A percentile compares a stretch with the other conserved stretches of the same genome.
These are phyloP conservation scores for Drosophila gaucha DNA, from an alignment of 2,888 invertebrate genomes.

Conservation along the genomic window DNA sequence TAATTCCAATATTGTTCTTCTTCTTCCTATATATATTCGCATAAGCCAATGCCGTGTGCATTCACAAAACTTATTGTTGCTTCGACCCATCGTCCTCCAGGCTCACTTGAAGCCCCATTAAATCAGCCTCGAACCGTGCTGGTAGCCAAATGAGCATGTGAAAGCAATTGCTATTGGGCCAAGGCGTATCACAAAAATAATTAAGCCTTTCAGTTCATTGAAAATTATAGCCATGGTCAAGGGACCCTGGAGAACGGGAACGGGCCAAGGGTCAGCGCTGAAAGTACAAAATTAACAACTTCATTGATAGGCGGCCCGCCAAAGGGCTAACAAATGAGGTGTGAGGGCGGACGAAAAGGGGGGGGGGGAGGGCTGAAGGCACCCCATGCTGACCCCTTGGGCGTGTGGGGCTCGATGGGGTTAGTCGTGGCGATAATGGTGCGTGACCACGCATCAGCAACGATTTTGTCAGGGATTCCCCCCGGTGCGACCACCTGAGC, in stretches of 20 bases:
- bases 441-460: constrained; percentile 83
- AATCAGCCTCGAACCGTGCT: constrained; percentile 2
- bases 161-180: constrained; percentile 21
- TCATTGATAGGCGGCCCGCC: constrained; percentile 70
- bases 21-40: too few species aligned
- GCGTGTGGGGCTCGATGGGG: constrained; percentile 26
- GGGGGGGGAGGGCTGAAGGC: neutral
- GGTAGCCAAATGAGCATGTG: constrained; percentile 21
- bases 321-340: constrained; percentile 62
- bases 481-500: constrained; percentile 62
- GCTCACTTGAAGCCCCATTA: constrained; percentile 1
- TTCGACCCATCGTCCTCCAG: neutral
- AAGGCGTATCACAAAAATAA: constrained; percentile 49
- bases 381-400: neutral
- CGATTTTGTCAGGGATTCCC: constrained; percentile 73
- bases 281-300: constrained; percentile 80
- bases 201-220: constrained; percentile 46
- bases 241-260: neutral
- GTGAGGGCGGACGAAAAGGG: constrained; percentile 23
- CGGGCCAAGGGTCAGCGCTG: constrained; percentile 30
- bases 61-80: neutral
- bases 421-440: constrained; percentile 74
- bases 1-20: too few species aligned
- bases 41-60: neutral
- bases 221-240: constrained; percentile 46